phyloP scores from a whole-genome alignment of 2,797 vertebrate species.

The Ciconia nigra region DNA sequence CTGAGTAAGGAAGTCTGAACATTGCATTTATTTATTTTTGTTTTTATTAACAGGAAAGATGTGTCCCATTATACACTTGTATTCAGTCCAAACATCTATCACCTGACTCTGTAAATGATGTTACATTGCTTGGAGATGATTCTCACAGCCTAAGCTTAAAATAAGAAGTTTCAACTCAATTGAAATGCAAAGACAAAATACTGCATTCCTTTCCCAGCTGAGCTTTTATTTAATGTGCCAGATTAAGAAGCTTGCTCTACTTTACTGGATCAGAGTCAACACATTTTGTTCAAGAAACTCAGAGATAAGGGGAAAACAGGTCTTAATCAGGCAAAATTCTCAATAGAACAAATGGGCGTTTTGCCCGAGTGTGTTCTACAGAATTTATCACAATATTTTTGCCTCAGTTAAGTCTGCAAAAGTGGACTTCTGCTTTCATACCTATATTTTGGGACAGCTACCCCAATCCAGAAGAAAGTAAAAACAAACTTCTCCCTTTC shows the following conservation, averaged over 20 bases:
- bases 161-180: slow-evolving; percentile 21
- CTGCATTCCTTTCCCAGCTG: slow-evolving; percentile 21
- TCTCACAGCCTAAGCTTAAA: slow-evolving; percentile 38
- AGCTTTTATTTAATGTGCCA: slow-evolving; percentile 46
- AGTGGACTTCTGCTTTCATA: background rate
- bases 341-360: background rate
- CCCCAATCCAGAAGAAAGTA: background rate
- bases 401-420: background rate
- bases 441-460: background rate
- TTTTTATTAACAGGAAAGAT: background rate
- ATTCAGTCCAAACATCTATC: background rate
- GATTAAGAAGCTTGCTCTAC: slow-evolving; percentile 42
- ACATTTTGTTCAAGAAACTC: slow-evolving; percentile 12
- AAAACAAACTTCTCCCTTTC: background rate
- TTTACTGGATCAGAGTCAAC: slow-evolving; percentile 39
- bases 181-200: slow-evolving; percentile 52
- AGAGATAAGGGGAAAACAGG: slow-evolving; percentile 4
- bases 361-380: background rate
- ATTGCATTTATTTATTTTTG: background rate
- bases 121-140: background rate
- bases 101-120: background rate
- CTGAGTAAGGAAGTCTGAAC: background rate
- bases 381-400: background rate
- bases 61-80: background rate
- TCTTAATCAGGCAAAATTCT: slow-evolving; percentile 9